These are phyloP conservation scores for Genyomyrus donnyi DNA, from an alignment of 2,113 vertebrate genomes.

Conservation along the genomic window DNA sequence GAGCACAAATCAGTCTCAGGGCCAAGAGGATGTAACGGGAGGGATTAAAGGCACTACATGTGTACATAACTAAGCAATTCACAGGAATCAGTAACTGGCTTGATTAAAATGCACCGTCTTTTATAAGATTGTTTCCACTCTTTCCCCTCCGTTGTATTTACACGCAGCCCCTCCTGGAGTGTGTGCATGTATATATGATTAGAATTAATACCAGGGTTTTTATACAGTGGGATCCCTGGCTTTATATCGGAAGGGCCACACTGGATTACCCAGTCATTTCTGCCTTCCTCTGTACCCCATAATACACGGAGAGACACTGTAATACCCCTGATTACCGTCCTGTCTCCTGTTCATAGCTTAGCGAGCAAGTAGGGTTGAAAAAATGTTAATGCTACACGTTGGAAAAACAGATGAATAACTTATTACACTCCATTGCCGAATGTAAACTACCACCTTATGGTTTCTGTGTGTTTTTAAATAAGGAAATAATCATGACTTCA, in stretches of 20 bases:
- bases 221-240: conserved; percentile 41
- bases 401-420: conserved; percentile 22
- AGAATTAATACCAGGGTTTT: background rate
- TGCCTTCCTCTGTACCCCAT: background rate
- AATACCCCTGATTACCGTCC: background rate
- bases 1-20: conserved; percentile 68
- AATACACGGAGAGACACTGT: background rate
- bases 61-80: background rate
- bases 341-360: background rate
- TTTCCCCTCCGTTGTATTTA: background rate
- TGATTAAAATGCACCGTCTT: background rate
- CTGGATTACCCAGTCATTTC: conserved; percentile 3
- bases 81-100: background rate
- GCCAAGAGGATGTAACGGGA: background rate
- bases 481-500: conserved; percentile 25
- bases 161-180: background rate
- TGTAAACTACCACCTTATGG: conserved; percentile 27
- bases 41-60: conserved; percentile 36
- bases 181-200: background rate
- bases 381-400: conserved; percentile 16
- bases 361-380: conserved; percentile 20
- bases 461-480: conserved; percentile 20
- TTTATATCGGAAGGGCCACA: conserved; percentile 47
- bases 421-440: conserved; percentile 19
- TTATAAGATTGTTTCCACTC: background rate